Percentiles rank a stretch among this genome's conserved stretches.
Evolutionary conservation across 2,113 vertebrate genomes (phyloP).

Genomic region (Phylloscopus trochilus): DNA sequence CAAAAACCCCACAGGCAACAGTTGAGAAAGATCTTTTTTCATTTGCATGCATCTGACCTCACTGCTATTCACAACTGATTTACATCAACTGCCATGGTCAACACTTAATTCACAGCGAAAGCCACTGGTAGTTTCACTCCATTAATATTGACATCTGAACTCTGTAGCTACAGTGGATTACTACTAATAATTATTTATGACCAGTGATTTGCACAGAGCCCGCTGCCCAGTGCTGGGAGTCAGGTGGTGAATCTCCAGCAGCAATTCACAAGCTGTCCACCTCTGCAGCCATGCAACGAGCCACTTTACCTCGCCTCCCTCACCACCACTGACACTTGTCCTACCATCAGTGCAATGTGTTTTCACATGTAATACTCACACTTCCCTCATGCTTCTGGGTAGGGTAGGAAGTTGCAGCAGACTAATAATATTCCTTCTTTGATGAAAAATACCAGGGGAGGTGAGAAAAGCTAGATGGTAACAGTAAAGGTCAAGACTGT

Average conservation of each 20-base stretch:
- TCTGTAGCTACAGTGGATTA: neutral
- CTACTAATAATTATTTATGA: constrained; percentile 29
- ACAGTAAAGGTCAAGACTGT: neutral
- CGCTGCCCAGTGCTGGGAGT: neutral
- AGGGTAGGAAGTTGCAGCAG: neutral
- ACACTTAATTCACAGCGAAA: constrained; percentile 13
- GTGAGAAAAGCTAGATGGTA: neutral
- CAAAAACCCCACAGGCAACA: neutral
- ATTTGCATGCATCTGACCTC: constrained; percentile 28
- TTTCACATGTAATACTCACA: neutral
- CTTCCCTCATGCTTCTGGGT: neutral
- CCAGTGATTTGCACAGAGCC: neutral
- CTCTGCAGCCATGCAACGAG: neutral
- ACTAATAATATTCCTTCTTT: neutral
- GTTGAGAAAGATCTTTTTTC: neutral
- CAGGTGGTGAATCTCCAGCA: neutral
- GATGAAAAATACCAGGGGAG: neutral
- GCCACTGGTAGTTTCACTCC: constrained; percentile 23
- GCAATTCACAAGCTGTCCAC: neutral
- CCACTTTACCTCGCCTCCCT: neutral
- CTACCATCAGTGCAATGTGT: neutral
- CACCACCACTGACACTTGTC: neutral
- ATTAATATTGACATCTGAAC: constrained; percentile 32
- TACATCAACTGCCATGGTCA: neutral
- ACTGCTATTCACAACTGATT: constrained; percentile 1